Evolutionary conservation across 1,140 invertebrate species (phyloP).

Genomic region (Cherax quadricarinatus): DNA sequence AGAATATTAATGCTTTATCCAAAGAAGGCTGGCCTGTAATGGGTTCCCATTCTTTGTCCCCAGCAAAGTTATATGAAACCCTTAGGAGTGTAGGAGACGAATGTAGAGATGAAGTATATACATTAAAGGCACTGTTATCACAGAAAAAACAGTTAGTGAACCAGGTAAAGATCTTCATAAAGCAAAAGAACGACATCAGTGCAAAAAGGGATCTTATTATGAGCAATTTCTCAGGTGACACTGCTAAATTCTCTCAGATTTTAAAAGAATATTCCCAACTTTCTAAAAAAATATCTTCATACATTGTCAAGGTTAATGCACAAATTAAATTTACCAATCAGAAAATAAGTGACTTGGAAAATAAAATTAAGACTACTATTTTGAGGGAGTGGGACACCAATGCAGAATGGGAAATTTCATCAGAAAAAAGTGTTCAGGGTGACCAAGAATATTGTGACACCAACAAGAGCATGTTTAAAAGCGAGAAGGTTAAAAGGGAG

Average conservation of each 20-base stretch:
- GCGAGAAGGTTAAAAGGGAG: neutral
- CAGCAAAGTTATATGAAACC: neutral
- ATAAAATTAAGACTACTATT: neutral
- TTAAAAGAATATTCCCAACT: neutral
- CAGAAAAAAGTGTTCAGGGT: neutral
- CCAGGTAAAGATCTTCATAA: conserved; percentile 12
- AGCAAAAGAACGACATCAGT: conserved; percentile 1
- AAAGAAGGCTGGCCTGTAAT: neutral
- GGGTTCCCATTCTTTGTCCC: neutral
- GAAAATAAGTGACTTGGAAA: conserved; percentile 20
- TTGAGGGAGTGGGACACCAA: neutral
- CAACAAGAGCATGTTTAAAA: neutral
- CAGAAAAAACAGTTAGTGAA: neutral
- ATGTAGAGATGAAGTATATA: neutral
- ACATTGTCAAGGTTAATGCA: conserved; percentile 9
- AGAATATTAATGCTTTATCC: neutral
- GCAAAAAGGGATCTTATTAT: neutral
- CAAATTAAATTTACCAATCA: conserved; percentile 4
- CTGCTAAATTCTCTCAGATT: neutral
- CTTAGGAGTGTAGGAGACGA: neutral
- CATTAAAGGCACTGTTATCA: conserved; percentile 8
- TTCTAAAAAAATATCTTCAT: neutral
- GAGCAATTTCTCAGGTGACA: conserved; percentile 15
- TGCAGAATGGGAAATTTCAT: neutral
- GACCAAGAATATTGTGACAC: neutral